Base-by-base conservation (phyloP, 2,888 invertebrate species). In the Watsonalla cultraria region DNA sequence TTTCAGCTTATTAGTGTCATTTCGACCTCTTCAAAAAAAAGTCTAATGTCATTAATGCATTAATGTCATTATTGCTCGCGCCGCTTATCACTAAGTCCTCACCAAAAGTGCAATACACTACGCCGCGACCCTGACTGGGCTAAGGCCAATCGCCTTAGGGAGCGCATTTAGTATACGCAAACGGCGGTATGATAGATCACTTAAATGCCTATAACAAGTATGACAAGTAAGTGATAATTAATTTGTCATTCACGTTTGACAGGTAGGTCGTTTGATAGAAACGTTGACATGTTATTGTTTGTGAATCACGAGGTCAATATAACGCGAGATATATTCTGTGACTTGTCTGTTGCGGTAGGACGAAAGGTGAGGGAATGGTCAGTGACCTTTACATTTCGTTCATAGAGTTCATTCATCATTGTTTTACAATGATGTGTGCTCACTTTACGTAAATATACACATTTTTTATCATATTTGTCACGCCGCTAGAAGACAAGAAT, bases 61-160 rank as follows among this genome's bases (percentile, higher is more conserved):
- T n/a, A n/a, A n/a, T n/a, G n/a, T n/a, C n/a, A n/a, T n/a, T n/a
- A n/a, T n/a, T n/a, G n/a, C 8, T 15, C 39, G 15, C 14, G 2
- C 39, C 62, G 60, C 74, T 60, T 52, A 46, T 72, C 39, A 39
- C 51, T 62, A 58, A 52, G 5, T 48, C 56, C 68, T 57, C 51
- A 45, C 46, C 52, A 54, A 54, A 67, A 78, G 84, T 81, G 84
- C 84, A 85, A 80, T 78, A 84, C 62, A 77, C 84, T 78, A 74
- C 55, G 63, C 50, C 59, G 61, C 57, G 83, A 75, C 85, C 85
- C 70, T 86, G 85, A 83, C 82, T 80, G 75, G 68, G 72, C 74
- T 76, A 76, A 82, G 82, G 84, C 78, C 84, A 80, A 61, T 80
- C 73, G 78, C 81, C 77, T 80, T 75, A 72, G 72, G 65, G 64